Evolutionary conservation across 2,888 invertebrate genomes (phyloP).

Genomic region (Agonopterix arenella): DNA sequence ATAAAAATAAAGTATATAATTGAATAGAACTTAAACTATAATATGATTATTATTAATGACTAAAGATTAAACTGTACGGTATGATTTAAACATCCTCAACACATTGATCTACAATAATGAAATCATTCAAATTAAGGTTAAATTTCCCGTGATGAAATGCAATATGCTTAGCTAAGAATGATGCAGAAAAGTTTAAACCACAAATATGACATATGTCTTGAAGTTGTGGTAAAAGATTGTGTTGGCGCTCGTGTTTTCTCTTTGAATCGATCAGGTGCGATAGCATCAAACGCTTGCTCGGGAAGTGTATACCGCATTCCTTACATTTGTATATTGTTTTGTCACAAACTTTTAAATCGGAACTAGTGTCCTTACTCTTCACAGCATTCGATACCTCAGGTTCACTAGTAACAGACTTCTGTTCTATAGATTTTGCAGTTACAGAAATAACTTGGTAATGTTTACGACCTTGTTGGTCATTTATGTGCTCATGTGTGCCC

Average conservation of each 20-base stretch:
- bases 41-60: too few species aligned
- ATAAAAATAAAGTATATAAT: too few species aligned
- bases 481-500: slow-evolving; percentile 2
- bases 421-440: too few species aligned
- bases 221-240: not conserved
- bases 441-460: not conserved
- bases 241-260: not conserved
- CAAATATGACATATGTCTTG: slow-evolving; percentile 1
- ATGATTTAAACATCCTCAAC: not conserved
- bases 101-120: slow-evolving; percentile 4
- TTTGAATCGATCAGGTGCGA: not conserved
- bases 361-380: too few species aligned
- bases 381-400: too few species aligned
- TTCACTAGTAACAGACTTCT: too few species aligned
- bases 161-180: slow-evolving; percentile 10
- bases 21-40: too few species aligned
- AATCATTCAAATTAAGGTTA: slow-evolving; percentile 6
- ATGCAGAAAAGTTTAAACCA: slow-evolving; percentile 9
- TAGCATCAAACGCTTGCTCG: not conserved
- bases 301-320: slow-evolving; percentile 6
- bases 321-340: slow-evolving; percentile 13
- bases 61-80: too few species aligned
- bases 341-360: slow-evolving; percentile 9
- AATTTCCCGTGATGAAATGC: slow-evolving; percentile 12
- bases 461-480: not conserved